A percentile compares a stretch with the other conserved stretches of the same genome.
Evolutionary conservation across 2,888 invertebrate genomes (phyloP).

Genomic region (Cryptus armator): DNA sequence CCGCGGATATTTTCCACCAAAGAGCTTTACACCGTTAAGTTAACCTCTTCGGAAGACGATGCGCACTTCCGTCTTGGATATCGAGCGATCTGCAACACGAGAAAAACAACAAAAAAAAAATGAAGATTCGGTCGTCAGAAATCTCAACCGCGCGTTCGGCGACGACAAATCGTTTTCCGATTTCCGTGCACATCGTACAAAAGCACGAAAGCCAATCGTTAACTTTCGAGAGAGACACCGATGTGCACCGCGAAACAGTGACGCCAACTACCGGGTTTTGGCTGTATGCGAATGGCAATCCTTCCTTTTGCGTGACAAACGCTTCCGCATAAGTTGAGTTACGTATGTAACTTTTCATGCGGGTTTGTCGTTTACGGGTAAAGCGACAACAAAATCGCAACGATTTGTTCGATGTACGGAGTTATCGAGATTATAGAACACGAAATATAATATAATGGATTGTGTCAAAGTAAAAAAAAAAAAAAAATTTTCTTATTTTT

Average conservation of each 20-base stretch:
- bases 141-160: not conserved
- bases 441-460: too few species aligned
- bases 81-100: slow-evolving; percentile 25
- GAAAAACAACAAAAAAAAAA: not conserved
- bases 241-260: not conserved
- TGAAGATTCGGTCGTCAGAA: not conserved
- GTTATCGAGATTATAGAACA: too few species aligned
- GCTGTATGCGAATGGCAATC: not conserved
- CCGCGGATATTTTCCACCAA: not conserved
- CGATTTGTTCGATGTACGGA: too few species aligned
- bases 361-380: not conserved
- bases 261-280: not conserved
- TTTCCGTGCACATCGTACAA: not conserved
- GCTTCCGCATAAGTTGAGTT: slow-evolving; percentile 2
- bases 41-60: not conserved
- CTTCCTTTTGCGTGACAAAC: not conserved
- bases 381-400: not conserved
- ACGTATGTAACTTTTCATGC: not conserved
- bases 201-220: not conserved
- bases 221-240: not conserved
- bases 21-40: not conserved
- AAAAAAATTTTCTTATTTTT: too few species aligned
- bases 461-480: too few species aligned
- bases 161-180: slow-evolving; percentile 2
- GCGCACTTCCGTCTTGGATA: not conserved